Evolutionary conservation across 2,888 invertebrate genomes (phyloP).

Genomic region (Pteria penguin): DNA sequence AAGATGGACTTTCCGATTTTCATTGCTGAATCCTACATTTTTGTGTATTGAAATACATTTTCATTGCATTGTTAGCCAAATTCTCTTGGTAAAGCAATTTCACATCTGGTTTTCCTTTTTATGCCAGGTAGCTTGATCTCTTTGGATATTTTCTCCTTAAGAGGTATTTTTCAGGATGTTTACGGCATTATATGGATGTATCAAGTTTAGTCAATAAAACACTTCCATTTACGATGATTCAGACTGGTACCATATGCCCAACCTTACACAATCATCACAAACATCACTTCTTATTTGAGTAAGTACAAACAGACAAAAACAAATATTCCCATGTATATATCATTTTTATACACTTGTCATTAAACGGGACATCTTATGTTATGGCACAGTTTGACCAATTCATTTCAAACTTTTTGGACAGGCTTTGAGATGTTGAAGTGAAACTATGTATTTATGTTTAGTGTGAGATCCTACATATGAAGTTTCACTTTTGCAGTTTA

Average conservation of each 20-base stretch:
- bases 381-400: constrained; percentile 19
- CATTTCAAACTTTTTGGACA: constrained; percentile 40
- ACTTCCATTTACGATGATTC: constrained; percentile 46
- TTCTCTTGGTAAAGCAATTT: too few species aligned
- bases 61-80: too few species aligned
- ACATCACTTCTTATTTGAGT: constrained; percentile 34
- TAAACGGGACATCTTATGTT: too few species aligned
- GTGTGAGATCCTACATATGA: constrained; percentile 14
- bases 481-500: neutral
- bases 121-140: too few species aligned
- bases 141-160: too few species aligned
- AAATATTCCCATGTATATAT: neutral
- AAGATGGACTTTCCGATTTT: too few species aligned
- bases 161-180: constrained; percentile 33
- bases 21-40: too few species aligned
- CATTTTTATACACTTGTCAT: neutral
- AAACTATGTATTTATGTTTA: constrained; percentile 19
- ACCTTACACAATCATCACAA: constrained; percentile 3
- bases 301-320: constrained; percentile 18
- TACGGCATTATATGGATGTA: constrained; percentile 27
- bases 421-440: too few species aligned
- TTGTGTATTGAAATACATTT: too few species aligned
- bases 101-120: too few species aligned
- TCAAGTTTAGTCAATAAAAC: constrained; percentile 31
- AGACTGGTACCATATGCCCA: constrained; percentile 35